These are phyloP conservation scores for Nannoperca obscura DNA, from an alignment of 2,797 vertebrate species.

Conservation along the genomic window DNA sequence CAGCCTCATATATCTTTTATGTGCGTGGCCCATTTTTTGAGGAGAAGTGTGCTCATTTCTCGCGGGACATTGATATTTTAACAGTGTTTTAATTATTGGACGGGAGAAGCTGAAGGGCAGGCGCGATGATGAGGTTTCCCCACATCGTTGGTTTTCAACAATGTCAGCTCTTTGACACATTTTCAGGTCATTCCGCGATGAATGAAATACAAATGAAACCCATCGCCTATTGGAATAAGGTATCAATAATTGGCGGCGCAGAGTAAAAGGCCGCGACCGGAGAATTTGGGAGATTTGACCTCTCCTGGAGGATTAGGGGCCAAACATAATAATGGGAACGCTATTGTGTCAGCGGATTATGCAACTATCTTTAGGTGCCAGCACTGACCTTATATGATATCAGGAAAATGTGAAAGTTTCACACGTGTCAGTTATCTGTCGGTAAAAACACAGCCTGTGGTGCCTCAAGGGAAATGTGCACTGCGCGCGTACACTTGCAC, in stretches of 20 bases:
- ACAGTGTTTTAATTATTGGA: conserved; percentile 83
- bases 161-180: conserved; percentile 80
- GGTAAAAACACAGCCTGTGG: not conserved
- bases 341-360: conserved; percentile 77
- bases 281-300: conserved; percentile 77
- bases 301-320: conserved; percentile 74
- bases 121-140: conserved; percentile 77
- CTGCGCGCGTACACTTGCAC: not conserved
- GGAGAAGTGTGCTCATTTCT: conserved; percentile 70
- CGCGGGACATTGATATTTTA: conserved; percentile 83
- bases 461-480: not conserved
- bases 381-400: conserved; percentile 38
- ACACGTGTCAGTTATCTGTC: conserved; percentile 28
- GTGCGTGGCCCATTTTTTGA: conserved; percentile 68
- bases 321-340: conserved; percentile 68
- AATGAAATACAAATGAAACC: conserved; percentile 82
- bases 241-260: conserved; percentile 77
- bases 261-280: conserved; percentile 49
- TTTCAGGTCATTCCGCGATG: conserved; percentile 74
- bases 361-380: conserved; percentile 75
- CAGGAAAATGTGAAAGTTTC: conserved; percentile 47
- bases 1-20: conserved; percentile 79
- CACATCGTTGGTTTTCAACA: conserved; percentile 82
- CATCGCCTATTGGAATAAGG: conserved; percentile 76
- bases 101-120: conserved; percentile 52